Percentiles rank a stretch among this genome's conserved stretches.
Conservation (phyloP, 2,113 vertebrate species). For the Dunckerocampus dactyliophorus region DNA sequence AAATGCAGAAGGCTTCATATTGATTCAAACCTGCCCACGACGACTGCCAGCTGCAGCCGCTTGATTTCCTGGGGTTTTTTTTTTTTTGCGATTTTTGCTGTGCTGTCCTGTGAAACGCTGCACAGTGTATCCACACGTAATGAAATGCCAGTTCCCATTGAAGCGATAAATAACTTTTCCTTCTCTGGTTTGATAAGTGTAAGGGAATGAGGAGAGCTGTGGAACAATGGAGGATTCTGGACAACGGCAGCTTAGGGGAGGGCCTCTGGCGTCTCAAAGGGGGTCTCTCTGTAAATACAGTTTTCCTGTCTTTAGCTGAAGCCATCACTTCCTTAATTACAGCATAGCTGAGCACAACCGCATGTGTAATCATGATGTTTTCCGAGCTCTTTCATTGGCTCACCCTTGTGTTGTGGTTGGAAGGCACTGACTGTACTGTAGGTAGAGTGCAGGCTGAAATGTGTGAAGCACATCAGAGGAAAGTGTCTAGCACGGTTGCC, state of each 20-base stretch:
- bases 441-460: constrained; percentile 12
- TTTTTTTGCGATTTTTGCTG: constrained; percentile 21
- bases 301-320: constrained; percentile 32
- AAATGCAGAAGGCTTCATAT: constrained; percentile 18
- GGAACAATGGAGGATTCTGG: constrained; percentile 33
- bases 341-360: constrained; percentile 14
- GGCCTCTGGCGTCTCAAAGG: constrained; percentile 16
- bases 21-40: constrained; percentile 38
- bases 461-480: not conserved
- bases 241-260: constrained; percentile 1
- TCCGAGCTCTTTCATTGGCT: constrained; percentile 33
- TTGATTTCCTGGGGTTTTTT: constrained; percentile 63
- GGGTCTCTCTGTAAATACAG: constrained; percentile 31
- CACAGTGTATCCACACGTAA: not conserved
- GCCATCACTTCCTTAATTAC: constrained; percentile 33
- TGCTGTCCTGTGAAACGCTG: constrained; percentile 9
- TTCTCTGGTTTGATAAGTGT: no score
- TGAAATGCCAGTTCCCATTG: constrained; percentile 1
- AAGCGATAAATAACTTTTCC: constrained; percentile 5
- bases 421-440: constrained; percentile 22
- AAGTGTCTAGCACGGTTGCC: not conserved
- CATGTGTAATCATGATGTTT: constrained; percentile 38
- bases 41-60: constrained; percentile 27
- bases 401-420: constrained; percentile 11
- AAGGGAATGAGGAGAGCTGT: constrained; percentile 24